A percentile compares a stretch with the other conserved stretches of the same genome.
These are phyloP conservation scores for Sitta carolinensis DNA, from an alignment of 2,797 vertebrate genomes.

Conservation along the genomic window DNA sequence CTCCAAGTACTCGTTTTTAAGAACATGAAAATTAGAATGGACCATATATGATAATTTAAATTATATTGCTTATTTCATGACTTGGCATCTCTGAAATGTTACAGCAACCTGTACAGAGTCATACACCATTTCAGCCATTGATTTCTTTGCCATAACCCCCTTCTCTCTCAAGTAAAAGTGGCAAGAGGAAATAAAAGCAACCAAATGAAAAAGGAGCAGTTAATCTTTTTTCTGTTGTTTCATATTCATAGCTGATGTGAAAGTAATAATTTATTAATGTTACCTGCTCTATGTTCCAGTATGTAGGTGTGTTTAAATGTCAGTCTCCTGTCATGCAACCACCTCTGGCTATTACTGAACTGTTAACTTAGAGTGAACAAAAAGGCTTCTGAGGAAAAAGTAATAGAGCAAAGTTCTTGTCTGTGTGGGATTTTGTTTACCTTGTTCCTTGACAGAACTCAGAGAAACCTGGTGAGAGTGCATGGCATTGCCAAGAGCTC, in stretches of 20 bases:
- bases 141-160: not conserved
- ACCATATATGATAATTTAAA: not conserved
- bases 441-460: not conserved
- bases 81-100: not conserved
- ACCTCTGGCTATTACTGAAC: not conserved
- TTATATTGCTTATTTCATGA: not conserved
- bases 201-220: not conserved
- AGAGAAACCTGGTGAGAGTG: not conserved
- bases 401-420: not conserved
- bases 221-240: not conserved
- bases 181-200: not conserved
- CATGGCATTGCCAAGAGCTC: not conserved
- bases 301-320: not conserved
- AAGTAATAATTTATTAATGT: not conserved
- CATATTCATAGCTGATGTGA: not conserved
- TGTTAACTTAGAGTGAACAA: not conserved
- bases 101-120: not conserved
- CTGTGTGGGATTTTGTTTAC: not conserved
- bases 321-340: not conserved
- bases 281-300: not conserved
- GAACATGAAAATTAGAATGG: not conserved
- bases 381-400: not conserved
- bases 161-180: not conserved
- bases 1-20: not conserved
- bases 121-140: not conserved